Conservation (phyloP, 2,888 invertebrate genomes). For the Spodoptera littoralis region DNA sequence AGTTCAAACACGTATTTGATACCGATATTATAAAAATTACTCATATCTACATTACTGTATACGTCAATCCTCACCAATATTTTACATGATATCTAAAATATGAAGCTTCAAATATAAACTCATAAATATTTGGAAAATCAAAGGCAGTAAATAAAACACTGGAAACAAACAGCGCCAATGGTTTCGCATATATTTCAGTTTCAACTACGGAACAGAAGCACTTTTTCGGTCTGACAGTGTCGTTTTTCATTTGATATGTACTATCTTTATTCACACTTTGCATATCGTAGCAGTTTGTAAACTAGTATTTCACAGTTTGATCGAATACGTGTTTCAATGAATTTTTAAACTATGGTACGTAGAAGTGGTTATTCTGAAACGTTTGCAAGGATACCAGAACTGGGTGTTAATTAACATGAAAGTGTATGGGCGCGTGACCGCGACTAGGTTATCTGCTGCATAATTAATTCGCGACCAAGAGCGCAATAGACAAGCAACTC, state of each 20-base stretch:
- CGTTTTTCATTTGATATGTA: constrained; percentile 57
- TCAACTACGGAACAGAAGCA: constrained; percentile 56
- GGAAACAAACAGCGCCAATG: constrained; percentile 52
- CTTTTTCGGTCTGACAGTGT: constrained; percentile 58
- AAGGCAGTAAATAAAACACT: constrained; percentile 52
- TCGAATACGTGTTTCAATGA: constrained; percentile 16
- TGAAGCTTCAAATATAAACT: constrained; percentile 40
- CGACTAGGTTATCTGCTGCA: constrained; percentile 72
- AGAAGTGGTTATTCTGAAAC: constrained; percentile 32
- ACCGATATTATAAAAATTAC: constrained; percentile 21
- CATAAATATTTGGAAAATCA: constrained; percentile 56
- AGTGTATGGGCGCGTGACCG: constrained; percentile 61
- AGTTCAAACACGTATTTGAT: constrained; percentile 9
- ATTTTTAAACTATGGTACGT: constrained; percentile 17
- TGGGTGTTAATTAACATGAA: constrained; percentile 72
- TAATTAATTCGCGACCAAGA: constrained; percentile 68
- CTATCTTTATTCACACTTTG: constrained; percentile 50
- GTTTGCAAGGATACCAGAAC: constrained; percentile 47
- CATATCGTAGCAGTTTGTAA: constrained; percentile 35
- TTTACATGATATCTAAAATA: constrained; percentile 43
- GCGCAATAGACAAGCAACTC: constrained; percentile 37
- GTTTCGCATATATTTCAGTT: constrained; percentile 55
- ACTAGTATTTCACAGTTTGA: constrained; percentile 20
- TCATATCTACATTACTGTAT: background rate
- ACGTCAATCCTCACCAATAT: constrained; percentile 24